These are phyloP conservation scores for Pantelozetes paolii DNA, from an alignment of 2,888 invertebrate species.

Conservation along the genomic window DNA sequence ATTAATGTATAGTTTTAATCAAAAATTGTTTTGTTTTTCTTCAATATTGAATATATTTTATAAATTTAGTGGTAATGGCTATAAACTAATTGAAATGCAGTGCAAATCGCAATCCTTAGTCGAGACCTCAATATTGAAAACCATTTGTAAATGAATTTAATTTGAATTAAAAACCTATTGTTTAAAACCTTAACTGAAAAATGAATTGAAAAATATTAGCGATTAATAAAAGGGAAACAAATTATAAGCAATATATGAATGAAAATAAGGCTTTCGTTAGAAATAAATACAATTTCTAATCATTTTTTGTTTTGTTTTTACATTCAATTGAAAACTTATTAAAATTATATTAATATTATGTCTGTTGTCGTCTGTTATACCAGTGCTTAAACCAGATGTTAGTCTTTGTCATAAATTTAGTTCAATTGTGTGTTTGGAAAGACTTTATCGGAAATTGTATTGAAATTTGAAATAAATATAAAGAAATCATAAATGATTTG, in stretches of 20 bases:
- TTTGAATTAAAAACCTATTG: no score
- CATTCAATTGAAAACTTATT: not conserved
- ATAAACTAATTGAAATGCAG: slow-evolving; percentile 8
- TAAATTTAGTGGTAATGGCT: not conserved
- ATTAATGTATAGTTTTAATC: slow-evolving; percentile 22
- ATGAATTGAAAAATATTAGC: not conserved
- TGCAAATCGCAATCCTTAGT: slow-evolving; percentile 5
- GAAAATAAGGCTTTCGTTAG: not conserved
- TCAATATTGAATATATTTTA: not conserved
- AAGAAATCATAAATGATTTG: no score
- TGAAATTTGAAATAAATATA: no score
- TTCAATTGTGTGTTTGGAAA: slow-evolving; percentile 4
- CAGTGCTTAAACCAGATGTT: no score
- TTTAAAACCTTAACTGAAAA: no score
- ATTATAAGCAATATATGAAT: not conserved
- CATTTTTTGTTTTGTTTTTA: not conserved
- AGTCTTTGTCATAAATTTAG: no score
- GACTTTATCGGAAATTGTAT: slow-evolving; percentile 15
- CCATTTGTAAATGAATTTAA: no score
- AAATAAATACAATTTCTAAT: not conserved
- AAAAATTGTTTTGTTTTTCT: slow-evolving; percentile 6
- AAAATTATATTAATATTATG: no score
- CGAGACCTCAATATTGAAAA: no score
- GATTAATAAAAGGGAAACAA: not conserved
- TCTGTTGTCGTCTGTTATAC: no score